phyloP scores from a whole-genome alignment of 2,888 invertebrate species.

The Hirtodrosophila cameraria region DNA sequence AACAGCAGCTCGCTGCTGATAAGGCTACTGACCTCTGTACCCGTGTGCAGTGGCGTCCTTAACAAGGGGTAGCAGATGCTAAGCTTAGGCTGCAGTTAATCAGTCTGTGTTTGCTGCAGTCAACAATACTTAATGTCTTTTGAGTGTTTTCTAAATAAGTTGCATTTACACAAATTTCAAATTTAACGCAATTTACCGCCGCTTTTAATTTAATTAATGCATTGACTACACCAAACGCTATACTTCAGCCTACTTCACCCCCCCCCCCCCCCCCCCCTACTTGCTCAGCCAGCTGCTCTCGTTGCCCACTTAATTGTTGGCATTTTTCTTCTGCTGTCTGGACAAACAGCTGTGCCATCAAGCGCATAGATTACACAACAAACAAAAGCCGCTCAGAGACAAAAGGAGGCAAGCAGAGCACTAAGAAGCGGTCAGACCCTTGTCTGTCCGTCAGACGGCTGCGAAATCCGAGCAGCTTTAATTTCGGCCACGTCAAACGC shows the following conservation, averaged over 20 bases:
- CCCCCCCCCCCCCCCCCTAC: background rate
- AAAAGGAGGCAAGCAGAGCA: conserved; percentile 35
- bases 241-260: background rate
- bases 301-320: conserved; percentile 77
- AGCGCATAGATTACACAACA: conserved; percentile 81
- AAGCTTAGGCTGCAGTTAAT: conserved; percentile 32
- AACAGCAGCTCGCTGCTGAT: conserved; percentile 49
- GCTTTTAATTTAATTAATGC: conserved; percentile 80
- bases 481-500: conserved; percentile 73
- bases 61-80: conserved; percentile 25
- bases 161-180: conserved; percentile 75
- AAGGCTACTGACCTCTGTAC: conserved; percentile 76
- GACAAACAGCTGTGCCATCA: conserved; percentile 79
- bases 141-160: conserved; percentile 78
- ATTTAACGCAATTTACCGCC: conserved; percentile 44
- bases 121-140: conserved; percentile 41
- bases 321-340: conserved; percentile 76
- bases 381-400: conserved; percentile 77
- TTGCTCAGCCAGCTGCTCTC: background rate
- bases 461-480: conserved; percentile 72
- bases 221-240: conserved; percentile 57
- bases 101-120: conserved; percentile 54
- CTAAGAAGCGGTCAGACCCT: conserved; percentile 40
- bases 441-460: conserved; percentile 29
- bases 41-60: conserved; percentile 66